Evolutionary conservation across 1,140 invertebrate species (phyloP).

Genomic region (Drosophila aff.): DNA sequence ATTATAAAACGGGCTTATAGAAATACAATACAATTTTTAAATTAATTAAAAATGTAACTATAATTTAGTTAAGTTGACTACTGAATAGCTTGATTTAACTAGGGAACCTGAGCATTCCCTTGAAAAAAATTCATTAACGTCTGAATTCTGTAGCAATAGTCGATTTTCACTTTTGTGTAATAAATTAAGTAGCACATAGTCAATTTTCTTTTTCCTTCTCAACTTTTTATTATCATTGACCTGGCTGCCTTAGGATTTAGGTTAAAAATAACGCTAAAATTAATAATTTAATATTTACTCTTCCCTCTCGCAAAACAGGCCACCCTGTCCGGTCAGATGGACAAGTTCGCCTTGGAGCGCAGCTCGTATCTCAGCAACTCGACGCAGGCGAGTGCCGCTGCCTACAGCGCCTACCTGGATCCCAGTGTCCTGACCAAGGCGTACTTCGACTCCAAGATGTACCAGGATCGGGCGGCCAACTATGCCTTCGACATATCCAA

Average conservation of each 20-base stretch:
- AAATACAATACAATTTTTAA: not conserved
- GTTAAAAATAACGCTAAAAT: not conserved
- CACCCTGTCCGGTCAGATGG: constrained; percentile 82
- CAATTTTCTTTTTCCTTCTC: no score
- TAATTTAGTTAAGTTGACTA: no score
- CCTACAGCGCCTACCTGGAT: constrained; percentile 88
- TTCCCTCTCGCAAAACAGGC: constrained; percentile 34
- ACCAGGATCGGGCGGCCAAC: constrained; percentile 90
- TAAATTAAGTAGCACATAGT: no score
- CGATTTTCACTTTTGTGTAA: no score
- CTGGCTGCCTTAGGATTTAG: not conserved
- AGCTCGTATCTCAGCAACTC: constrained; percentile 84
- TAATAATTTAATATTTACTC: not conserved
- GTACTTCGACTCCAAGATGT: constrained; percentile 92
- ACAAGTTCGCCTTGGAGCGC: constrained; percentile 84
- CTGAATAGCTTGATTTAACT: no score
- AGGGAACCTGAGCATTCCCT: no score
- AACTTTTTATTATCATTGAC: not conserved
- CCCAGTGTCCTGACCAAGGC: constrained; percentile 91
- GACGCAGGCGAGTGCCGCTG: constrained; percentile 70
- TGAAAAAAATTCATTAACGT: no score
- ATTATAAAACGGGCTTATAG: not conserved
- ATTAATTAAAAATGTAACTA: no score
- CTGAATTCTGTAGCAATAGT: no score
- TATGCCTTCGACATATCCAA: constrained; percentile 89